Evolutionary conservation across 1,140 invertebrate genomes (phyloP), one percentile per base, ranked within the genome.

Genomic region (Druon quercuslanigerum): DNA sequence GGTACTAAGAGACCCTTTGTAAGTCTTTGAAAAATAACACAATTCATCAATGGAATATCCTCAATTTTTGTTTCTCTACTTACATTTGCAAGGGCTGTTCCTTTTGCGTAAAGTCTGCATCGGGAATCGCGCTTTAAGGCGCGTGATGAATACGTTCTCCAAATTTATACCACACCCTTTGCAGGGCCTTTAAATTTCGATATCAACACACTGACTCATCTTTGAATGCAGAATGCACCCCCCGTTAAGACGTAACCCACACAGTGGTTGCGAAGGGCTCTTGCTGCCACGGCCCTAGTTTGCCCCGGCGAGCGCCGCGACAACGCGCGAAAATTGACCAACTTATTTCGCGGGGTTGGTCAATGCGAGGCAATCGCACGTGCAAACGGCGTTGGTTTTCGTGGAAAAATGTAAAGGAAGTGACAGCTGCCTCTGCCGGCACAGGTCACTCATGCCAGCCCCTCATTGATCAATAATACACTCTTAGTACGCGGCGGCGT

Each of bases 101-200:
- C 96, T 96, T 93, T 96, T 96, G 85, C 96, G 93, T 91, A 97
- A 93, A 85, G 96, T 97, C 94, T 97, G 96, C 96, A 97, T 96
- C 83, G 88, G 87, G 85, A 86, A 84, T 84, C 79, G 73, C 40
- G 52, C 56, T 57, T 70, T 60, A 12, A 71, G 20, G 51, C 50
- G 16, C 20, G 40, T 52, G 46, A 66, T 66, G 60, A 66, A 66
- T 66, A 33, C 2, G 60, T 66, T 66, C 60, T 66, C 60, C 60
- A 66, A 66, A 19, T 20, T 19, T 51, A 17, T 56, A 72, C 71
- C 74, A 71, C 73, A 78, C 50, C 72, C 72, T 77, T 72, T 1
- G 20, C 74, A 71, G 71, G 60, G 60, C 60, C 25, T 71, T 56
- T 25, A 71, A 51, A 76, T 46, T 72, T 56, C 70, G 19, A 14